Evolutionary conservation across 2,888 invertebrate genomes (phyloP).

Genomic region (Melanargia galathea): DNA sequence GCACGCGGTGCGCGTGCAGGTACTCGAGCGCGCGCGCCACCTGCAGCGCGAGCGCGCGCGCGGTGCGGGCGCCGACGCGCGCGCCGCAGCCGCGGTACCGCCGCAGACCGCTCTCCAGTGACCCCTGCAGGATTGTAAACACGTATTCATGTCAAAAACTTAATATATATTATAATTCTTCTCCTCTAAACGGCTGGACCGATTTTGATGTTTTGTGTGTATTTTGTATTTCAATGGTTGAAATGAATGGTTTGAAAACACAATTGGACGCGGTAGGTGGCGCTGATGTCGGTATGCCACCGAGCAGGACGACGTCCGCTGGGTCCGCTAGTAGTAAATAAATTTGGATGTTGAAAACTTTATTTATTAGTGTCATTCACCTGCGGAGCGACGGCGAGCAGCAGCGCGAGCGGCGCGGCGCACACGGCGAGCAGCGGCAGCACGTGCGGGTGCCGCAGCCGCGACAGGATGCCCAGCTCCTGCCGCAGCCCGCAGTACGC

Average conservation of each 20-base stretch:
- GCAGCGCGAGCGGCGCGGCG: slow-evolving; percentile 92
- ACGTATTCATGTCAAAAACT: too few relatives aligned
- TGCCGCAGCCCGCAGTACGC: slow-evolving; percentile 98
- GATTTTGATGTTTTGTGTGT: too few relatives aligned
- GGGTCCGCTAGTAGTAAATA: too few relatives aligned
- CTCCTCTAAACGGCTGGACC: too few relatives aligned
- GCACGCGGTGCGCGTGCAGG: slow-evolving; percentile 94
- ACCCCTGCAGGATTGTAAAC: slow-evolving; percentile 84
- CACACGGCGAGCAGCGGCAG: slow-evolving; percentile 96
- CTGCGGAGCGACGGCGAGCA: slow-evolving; percentile 93
- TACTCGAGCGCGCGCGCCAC: slow-evolving; percentile 97
- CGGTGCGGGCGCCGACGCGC: slow-evolving; percentile 89
- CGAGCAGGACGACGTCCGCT: too few relatives aligned
- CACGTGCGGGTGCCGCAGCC: slow-evolving; percentile 94
- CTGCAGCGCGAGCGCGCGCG: slow-evolving; percentile 93
- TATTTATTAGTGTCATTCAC: slow-evolving; percentile 50
- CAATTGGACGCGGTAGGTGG: too few relatives aligned
- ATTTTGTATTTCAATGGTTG: too few relatives aligned
- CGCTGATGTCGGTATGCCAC: too few relatives aligned
- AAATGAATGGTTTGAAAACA: too few relatives aligned
- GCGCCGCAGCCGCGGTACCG: slow-evolving; percentile 93
- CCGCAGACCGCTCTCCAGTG: slow-evolving; percentile 91
- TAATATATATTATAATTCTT: too few relatives aligned
- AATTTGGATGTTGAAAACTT: too few relatives aligned
- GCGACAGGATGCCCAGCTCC: slow-evolving; percentile 93